Evolutionary conservation across 2,797 vertebrate genomes (phyloP).

Genomic region (Simalia tracyae): DNA sequence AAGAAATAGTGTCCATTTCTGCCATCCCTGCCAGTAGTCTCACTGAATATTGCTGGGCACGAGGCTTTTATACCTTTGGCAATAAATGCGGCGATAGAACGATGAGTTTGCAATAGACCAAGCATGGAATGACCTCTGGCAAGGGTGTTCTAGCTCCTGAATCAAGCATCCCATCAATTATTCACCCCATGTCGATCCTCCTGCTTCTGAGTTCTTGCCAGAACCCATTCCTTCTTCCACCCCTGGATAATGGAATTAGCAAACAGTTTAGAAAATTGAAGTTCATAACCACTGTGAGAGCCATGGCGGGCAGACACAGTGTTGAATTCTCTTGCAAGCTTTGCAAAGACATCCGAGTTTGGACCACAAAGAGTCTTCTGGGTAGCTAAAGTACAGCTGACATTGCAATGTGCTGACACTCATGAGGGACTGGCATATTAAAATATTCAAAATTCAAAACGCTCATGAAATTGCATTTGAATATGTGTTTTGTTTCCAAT

Average conservation of each 20-base stretch:
- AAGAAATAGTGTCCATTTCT: background rate
- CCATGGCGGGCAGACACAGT: background rate
- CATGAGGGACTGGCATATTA: background rate
- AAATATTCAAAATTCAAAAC: background rate
- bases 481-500: too few species aligned
- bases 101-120: background rate
- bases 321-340: background rate
- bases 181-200: background rate
- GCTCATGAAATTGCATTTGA: too few species aligned
- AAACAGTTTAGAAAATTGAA: slow-evolving; percentile 27
- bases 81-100: background rate
- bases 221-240: background rate
- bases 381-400: background rate
- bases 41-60: background rate
- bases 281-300: background rate
- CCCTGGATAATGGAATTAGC: background rate
- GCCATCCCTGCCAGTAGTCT: background rate
- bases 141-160: slow-evolving; percentile 1
- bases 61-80: background rate
- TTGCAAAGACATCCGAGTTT: background rate
- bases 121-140: background rate
- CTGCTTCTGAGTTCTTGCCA: background rate
- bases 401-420: background rate
- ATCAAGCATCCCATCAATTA: slow-evolving; percentile 5
- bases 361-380: background rate